Evolutionary conservation across 2,888 invertebrate species (phyloP).

Genomic region (Protophormia terraenovae): DNA sequence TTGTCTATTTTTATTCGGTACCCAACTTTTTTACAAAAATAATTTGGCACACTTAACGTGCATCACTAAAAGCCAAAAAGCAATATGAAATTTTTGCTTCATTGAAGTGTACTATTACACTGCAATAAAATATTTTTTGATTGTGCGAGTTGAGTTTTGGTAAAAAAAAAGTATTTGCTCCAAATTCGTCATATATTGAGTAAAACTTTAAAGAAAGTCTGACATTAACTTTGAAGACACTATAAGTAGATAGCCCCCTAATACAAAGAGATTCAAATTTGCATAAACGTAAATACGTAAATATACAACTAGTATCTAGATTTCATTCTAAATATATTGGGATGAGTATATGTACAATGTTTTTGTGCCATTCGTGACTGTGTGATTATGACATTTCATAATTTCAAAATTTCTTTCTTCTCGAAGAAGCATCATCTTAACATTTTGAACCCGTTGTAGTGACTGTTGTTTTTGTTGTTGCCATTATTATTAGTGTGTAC

Average conservation of each 20-base stretch:
- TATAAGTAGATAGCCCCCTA: slow-evolving; percentile 10
- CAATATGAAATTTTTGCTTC: no score
- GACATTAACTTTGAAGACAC: no score
- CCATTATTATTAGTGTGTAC: slow-evolving; percentile 44
- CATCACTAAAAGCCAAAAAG: no score
- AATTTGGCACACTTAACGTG: no score
- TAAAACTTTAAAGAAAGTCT: no score
- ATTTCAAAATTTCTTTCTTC: slow-evolving; percentile 47
- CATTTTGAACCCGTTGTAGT: slow-evolving; percentile 49
- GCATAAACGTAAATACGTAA: not conserved
- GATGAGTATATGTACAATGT: not conserved
- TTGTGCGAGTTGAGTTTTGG: no score
- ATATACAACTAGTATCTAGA: slow-evolving; percentile 17
- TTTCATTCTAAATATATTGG: not conserved
- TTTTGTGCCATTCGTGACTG: slow-evolving; percentile 31
- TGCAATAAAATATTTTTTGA: no score
- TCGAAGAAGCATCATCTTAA: slow-evolving; percentile 46
- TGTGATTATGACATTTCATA: slow-evolving; percentile 65
- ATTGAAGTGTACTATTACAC: no score
- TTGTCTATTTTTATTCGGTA: no score
- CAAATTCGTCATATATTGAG: no score
- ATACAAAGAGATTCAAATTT: not conserved
- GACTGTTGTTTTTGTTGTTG: slow-evolving; percentile 32
- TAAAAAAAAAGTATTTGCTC: no score
- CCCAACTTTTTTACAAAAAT: no score